Evolutionary conservation across 2,113 vertebrate species (phyloP), one percentile per base, ranked within the genome.

Genomic region (Oceanites oceanicus): DNA sequence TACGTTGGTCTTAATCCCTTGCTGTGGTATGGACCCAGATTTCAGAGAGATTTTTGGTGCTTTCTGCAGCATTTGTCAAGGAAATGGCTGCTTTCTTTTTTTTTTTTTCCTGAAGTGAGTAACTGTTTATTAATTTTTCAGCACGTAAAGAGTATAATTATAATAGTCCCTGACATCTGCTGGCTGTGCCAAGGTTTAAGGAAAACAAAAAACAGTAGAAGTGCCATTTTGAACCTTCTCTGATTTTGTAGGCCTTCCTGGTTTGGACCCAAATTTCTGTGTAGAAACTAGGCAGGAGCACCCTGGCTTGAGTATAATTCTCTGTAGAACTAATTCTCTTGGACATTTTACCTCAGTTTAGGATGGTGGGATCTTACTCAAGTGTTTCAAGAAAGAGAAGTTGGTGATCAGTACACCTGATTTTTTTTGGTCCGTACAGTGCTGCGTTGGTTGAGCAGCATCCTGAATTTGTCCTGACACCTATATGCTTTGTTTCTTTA

Each of bases 41-140:
- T 96, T 94, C 79, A 89, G 72, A 47, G 76, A 80, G 47, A 49
- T 18, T 74, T 78, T 79, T 84, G 94, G 72, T 78, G 71, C 75
- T 88, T 83, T 78, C 67, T 96, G 85, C 61, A 88, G 90, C 81
- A 83, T 97, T 97, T 92, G 56, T 89, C 49, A 95, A 94, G 80
- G 94, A 96, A 96, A 93, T 6, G 70, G 29, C 78, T 91, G 85
- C 65, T 96, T 91, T 49, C 32, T 84, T 88, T 95, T 63, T 86
- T 38, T 38, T 86, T 49, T 40, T 70, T n/a, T 20, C 61, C 82
- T 88, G 86, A 93, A 97, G 92, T 94, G 62, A 82, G 74, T 97
- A 94, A 96, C 95, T 97, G 93, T 95, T 97, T 96, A 96, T 97
- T 96, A 97, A 95, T 97, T 97, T 97, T 97, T 97, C 90, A 97